These are phyloP conservation scores for Schlechtendalia chinensis DNA, from an alignment of 1,140 invertebrate species.

Conservation along the genomic window DNA sequence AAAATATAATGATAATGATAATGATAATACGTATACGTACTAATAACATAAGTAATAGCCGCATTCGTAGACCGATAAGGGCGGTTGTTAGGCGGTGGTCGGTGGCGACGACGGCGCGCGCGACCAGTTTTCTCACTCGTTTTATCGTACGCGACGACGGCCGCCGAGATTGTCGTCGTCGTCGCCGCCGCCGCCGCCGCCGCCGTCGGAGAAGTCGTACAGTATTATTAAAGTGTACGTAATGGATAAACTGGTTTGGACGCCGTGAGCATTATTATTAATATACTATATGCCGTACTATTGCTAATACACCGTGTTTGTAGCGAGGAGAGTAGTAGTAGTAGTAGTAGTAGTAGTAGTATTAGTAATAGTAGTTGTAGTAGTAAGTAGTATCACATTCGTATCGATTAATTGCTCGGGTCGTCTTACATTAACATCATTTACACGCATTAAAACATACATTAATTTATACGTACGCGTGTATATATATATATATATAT, in stretches of 20 bases:
- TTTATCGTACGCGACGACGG: conserved; percentile 10
- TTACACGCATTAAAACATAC: conserved; percentile 36
- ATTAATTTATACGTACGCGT: conserved; percentile 3
- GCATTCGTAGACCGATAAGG: conserved; percentile 25
- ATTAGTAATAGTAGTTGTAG: no score
- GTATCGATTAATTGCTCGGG: conserved; percentile 41
- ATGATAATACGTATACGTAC: no score
- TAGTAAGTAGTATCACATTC: background rate
- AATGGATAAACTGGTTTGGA: conserved; percentile 43
- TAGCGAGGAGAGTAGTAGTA: no score
- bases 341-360: no score
- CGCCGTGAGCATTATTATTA: conserved; percentile 3
- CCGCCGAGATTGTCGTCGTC: background rate
- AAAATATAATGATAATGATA: no score
- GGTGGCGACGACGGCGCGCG: background rate
- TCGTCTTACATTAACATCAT: conserved; percentile 29
- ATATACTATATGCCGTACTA: background rate
- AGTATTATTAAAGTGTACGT: background rate
- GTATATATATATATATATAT: no score
- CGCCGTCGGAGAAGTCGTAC: no score
- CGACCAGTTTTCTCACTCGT: conserved; percentile 9
- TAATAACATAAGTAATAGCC: conserved; percentile 19
- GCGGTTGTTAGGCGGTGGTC: background rate
- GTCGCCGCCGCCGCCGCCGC: background rate
- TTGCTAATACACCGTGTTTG: no score